These are phyloP conservation scores for Stenotaenia linearis DNA, from an alignment of 2,888 invertebrate species.

Conservation along the genomic window DNA sequence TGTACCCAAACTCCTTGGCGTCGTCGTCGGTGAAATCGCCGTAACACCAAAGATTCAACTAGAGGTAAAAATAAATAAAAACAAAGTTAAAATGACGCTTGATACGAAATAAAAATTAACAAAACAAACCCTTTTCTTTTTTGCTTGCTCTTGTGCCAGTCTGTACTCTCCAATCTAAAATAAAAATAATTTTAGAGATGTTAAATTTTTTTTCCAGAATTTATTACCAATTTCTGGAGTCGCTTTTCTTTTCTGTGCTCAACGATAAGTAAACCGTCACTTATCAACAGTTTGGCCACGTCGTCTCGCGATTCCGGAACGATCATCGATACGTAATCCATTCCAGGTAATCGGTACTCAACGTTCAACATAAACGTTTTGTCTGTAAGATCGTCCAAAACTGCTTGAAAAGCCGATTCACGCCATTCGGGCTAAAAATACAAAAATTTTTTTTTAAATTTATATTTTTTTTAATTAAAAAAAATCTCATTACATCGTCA, in stretches of 20 bases:
- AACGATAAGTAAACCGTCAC: conserved; percentile 76
- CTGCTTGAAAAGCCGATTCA: conserved; percentile 63
- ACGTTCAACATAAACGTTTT: conserved; percentile 74
- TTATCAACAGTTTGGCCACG: conserved; percentile 69
- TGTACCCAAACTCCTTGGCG: conserved; percentile 63
- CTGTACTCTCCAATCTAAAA: conserved; percentile 68
- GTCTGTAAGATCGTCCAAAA: conserved; percentile 62
- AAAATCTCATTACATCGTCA: conserved; percentile 60
- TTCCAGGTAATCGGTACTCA: conserved; percentile 61
- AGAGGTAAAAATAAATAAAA: conserved; percentile 45
- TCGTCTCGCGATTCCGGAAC: conserved; percentile 55
- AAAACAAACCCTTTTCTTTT: conserved; percentile 58
- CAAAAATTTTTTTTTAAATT: not conserved
- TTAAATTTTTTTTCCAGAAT: too few species aligned
- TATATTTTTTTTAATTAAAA: not conserved
- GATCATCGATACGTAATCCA: conserved; percentile 41
- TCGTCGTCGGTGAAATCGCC: conserved; percentile 97
- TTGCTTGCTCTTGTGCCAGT: conserved; percentile 78
- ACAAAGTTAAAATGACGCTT: not conserved
- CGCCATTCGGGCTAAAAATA: conserved; percentile 62
- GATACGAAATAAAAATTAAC: too few species aligned
- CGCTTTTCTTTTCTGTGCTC: conserved; percentile 75
- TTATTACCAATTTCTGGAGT: conserved; percentile 68
- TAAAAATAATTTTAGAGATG: conserved; percentile 37
- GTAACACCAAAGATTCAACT: conserved; percentile 91